Evolutionary conservation across 2,113 vertebrate species (phyloP).

Genomic region (Uria aalge): DNA sequence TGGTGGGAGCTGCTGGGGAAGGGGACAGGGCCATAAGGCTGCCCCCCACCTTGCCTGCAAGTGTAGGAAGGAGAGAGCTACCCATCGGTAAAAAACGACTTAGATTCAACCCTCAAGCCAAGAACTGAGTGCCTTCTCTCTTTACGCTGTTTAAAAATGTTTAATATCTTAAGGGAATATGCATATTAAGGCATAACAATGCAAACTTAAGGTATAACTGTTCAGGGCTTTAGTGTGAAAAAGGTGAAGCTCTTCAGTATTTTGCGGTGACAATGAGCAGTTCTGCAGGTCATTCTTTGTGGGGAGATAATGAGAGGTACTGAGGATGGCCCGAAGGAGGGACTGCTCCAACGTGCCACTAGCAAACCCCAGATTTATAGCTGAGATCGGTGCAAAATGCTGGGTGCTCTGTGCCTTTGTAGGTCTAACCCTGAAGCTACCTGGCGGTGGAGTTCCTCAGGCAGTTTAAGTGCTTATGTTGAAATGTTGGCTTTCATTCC

Average conservation of each 20-base stretch:
- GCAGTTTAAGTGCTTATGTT: not conserved
- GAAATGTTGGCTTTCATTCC: not conserved
- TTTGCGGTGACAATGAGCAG: not conserved
- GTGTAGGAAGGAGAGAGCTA: not conserved
- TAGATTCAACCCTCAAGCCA: not conserved
- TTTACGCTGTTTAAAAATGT: not conserved
- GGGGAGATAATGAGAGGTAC: not conserved
- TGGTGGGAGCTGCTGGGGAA: not conserved
- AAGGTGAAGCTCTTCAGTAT: not conserved
- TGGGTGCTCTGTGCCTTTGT: not conserved
- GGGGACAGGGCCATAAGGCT: not conserved
- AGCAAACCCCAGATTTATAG: not conserved
- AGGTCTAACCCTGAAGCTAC: not conserved
- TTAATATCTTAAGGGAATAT: not conserved
- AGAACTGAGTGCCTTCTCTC: not conserved
- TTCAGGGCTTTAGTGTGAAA: not conserved
- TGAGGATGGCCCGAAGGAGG: not conserved
- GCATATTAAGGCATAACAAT: not conserved
- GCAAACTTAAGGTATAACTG: not conserved
- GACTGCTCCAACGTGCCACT: fast-evolving
- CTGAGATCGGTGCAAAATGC: not conserved
- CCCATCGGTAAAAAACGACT: not conserved
- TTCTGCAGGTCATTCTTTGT: not conserved
- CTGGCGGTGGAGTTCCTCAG: not conserved
- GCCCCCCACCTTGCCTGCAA: not conserved